phyloP scores from a whole-genome alignment of 2,888 invertebrate genomes.

The Mermis nigrescens region DNA sequence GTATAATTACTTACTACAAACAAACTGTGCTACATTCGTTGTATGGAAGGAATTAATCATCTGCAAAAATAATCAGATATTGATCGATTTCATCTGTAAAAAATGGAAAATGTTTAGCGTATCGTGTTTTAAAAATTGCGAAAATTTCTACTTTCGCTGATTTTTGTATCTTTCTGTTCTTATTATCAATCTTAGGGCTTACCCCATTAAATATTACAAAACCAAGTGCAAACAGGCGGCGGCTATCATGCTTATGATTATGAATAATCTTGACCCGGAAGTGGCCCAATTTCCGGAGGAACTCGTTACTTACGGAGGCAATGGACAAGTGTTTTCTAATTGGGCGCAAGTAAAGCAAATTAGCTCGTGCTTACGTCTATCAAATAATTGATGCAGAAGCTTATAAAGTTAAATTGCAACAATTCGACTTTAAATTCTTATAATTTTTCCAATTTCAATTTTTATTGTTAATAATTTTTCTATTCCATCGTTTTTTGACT shows the following conservation, averaged over 20 bases:
- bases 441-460: too few species aligned
- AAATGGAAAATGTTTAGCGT: too few species aligned
- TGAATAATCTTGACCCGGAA: constrained; percentile 44
- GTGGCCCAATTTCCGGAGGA: constrained; percentile 47
- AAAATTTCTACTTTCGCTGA: too few species aligned
- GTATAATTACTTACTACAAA: too few species aligned
- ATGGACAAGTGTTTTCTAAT: constrained; percentile 46
- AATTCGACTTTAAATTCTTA: constrained; percentile 1
- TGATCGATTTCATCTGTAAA: too few species aligned
- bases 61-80: background rate
- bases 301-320: constrained; percentile 46
- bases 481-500: too few species aligned
- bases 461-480: too few species aligned
- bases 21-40: too few species aligned
- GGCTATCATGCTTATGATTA: constrained; percentile 45
- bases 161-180: background rate
- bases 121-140: background rate
- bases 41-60: background rate
- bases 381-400: background rate
- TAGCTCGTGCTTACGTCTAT: background rate
- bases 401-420: too few species aligned
- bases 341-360: constrained; percentile 41
- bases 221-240: constrained; percentile 37
- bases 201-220: constrained; percentile 39
- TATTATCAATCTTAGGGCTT: constrained; percentile 33